Evolutionary conservation across 2,113 vertebrate species (phyloP).

Genomic region (Eira barbara): DNA sequence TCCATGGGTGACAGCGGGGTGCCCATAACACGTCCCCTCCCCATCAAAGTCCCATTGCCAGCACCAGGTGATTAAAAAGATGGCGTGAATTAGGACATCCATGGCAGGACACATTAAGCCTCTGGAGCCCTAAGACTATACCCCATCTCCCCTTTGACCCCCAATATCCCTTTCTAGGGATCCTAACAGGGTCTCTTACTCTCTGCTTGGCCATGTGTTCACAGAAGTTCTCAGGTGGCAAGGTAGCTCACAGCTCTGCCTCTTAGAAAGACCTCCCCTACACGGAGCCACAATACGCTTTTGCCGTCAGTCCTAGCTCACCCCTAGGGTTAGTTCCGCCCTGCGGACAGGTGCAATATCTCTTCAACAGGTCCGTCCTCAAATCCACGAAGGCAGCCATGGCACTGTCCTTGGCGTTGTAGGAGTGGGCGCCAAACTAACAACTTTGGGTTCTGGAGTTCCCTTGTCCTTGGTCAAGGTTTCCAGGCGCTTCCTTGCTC

Average conservation of each 20-base stretch:
- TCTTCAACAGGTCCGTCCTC: not conserved
- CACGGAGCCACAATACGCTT: not conserved
- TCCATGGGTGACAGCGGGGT: accelerated
- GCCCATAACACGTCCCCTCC: not conserved
- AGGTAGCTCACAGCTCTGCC: not conserved
- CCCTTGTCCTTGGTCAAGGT: not conserved
- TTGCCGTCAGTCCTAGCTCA: not conserved
- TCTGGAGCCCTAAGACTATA: not conserved
- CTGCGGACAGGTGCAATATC: no score
- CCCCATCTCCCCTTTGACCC: not conserved
- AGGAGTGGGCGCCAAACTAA: not conserved
- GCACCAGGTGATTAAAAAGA: not conserved
- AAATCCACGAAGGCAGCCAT: not conserved
- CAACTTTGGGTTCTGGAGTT: not conserved
- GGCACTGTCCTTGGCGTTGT: not conserved
- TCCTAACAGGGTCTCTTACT: not conserved
- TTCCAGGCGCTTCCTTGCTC: not conserved
- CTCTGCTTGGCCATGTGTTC: not conserved
- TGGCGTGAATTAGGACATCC: not conserved
- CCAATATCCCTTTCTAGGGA: not conserved
- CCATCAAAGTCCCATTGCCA: not conserved
- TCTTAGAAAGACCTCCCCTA: not conserved
- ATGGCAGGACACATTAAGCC: not conserved
- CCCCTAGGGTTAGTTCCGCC: not conserved
- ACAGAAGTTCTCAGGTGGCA: not conserved